phyloP scores from a whole-genome alignment of 1,140 invertebrate species.

The Drosophila fuyamai region DNA sequence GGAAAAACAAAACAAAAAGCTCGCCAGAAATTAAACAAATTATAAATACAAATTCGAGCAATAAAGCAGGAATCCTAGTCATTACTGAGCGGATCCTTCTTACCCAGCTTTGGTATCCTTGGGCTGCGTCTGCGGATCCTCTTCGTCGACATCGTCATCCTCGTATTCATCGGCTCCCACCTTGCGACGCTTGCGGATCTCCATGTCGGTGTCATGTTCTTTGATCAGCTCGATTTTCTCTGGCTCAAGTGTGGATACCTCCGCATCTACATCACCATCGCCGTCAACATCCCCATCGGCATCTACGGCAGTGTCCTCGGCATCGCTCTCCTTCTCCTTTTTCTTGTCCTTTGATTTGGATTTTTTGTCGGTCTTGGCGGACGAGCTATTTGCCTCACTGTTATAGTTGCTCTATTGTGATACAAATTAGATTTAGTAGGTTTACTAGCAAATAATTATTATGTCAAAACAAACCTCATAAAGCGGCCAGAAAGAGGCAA shows the following conservation, averaged over 20 bases:
- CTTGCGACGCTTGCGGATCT: conserved; percentile 70
- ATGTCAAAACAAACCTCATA: conserved; percentile 90
- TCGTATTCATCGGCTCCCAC: conserved; percentile 72
- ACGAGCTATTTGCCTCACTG: conserved; percentile 33
- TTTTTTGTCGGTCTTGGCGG: conserved; percentile 86
- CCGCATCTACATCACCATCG: conserved; percentile 62
- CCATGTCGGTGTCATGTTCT: conserved; percentile 79
- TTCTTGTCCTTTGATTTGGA: conserved; percentile 86
- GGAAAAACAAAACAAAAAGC: conserved; percentile 37
- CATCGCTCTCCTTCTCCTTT: conserved; percentile 91
- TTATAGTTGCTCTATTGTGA: conserved; percentile 69
- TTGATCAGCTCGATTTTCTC: conserved; percentile 83
- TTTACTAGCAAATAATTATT: neutral
- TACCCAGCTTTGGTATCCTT: conserved; percentile 78
- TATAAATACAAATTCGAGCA: conserved; percentile 66
- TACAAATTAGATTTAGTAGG: neutral
- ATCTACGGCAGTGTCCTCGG: conserved; percentile 78
- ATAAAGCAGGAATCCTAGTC: conserved; percentile 49
- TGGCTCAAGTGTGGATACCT: conserved; percentile 62
- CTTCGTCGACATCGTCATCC: conserved; percentile 64
- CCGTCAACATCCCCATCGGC: conserved; percentile 63
- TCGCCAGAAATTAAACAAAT: conserved; percentile 16
- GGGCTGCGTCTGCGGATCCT: conserved; percentile 37
- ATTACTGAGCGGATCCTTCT: conserved; percentile 51
- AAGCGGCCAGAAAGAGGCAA: conserved; percentile 98